Percentiles rank a stretch among this genome's conserved stretches.
These are phyloP conservation scores for Synergus itoensis DNA, from an alignment of 2,888 invertebrate genomes.

Conservation along the genomic window DNA sequence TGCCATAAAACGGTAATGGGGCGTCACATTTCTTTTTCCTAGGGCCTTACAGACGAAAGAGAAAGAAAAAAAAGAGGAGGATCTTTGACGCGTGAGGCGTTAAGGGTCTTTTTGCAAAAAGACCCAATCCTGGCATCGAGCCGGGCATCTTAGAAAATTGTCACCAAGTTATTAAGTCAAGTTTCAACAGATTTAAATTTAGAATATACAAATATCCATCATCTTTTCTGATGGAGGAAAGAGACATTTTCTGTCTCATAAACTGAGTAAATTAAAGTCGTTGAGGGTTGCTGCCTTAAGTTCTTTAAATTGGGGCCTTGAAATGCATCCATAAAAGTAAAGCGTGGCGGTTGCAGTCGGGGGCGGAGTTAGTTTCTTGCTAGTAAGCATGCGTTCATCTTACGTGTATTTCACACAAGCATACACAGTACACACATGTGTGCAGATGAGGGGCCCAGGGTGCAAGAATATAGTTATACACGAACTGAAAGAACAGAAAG, in stretches of 20 bases:
- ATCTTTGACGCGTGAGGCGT: constrained; percentile 43
- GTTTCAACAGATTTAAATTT: background rate
- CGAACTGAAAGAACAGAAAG: constrained; percentile 35
- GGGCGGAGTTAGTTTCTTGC: constrained; percentile 27
- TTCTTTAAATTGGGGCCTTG: constrained; percentile 54
- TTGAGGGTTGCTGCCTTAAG: background rate
- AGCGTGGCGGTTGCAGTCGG: constrained; percentile 22
- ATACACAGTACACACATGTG: background rate
- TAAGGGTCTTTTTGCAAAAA: constrained; percentile 50
- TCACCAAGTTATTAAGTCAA: background rate
- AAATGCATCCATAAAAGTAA: constrained; percentile 56
- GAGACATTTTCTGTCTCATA: background rate
- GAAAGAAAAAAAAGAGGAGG: constrained; percentile 45
- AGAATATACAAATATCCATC: background rate
- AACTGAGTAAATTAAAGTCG: constrained; percentile 18
- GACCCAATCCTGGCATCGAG: constrained; percentile 38
- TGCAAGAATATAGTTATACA: constrained; percentile 5
- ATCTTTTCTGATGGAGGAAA: background rate
- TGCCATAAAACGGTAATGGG: constrained; percentile 77
- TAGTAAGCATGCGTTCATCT: constrained; percentile 39
- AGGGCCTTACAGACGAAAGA: constrained; percentile 57
- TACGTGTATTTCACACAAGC: constrained; percentile 32
- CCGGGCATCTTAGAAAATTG: constrained; percentile 6
- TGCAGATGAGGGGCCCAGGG: background rate
- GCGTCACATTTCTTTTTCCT: constrained; percentile 76